A percentile compares a stretch with the other conserved stretches of the same genome.
phyloP scores from a whole-genome alignment of 2,113 vertebrate species.

The Ptilonorhynchus violaceus region DNA sequence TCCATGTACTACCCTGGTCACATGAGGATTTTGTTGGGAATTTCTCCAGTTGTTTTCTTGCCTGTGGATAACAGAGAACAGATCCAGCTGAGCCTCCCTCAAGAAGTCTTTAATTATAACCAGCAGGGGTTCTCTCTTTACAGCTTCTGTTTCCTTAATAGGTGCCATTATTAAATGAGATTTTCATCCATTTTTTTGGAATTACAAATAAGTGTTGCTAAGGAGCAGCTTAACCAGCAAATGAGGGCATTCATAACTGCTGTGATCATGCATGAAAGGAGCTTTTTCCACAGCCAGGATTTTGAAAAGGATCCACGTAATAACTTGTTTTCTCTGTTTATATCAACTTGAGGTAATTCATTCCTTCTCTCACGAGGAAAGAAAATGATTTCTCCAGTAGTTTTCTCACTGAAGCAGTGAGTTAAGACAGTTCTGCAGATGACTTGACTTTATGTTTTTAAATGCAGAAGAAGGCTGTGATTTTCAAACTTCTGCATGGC shows the following conservation, averaged over 20 bases:
- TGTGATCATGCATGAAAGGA: background rate
- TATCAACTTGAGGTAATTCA: background rate
- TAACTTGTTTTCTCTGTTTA: background rate
- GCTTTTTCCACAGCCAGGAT: background rate
- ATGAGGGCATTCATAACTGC: background rate
- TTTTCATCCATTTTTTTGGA: background rate
- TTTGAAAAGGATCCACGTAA: background rate
- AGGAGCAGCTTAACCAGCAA: background rate
- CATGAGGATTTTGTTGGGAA: background rate
- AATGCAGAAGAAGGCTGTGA: background rate
- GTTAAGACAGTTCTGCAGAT: background rate
- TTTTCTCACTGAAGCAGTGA: background rate
- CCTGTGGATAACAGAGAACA: background rate
- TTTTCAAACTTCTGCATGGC: background rate
- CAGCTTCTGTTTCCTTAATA: constrained; percentile 8
- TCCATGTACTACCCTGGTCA: background rate
- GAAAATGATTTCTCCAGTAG: background rate
- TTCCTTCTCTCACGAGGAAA: background rate
- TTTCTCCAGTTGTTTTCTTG: background rate
- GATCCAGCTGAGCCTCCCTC: background rate
- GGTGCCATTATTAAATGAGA: constrained; percentile 8
- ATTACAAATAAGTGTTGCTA: constrained; percentile 13
- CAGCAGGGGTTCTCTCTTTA: constrained; percentile 9
- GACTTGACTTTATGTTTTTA: background rate
- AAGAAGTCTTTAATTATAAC: constrained; percentile 20